phyloP scores from a whole-genome alignment of 2,888 invertebrate genomes.

The Drosophila falleni region DNA sequence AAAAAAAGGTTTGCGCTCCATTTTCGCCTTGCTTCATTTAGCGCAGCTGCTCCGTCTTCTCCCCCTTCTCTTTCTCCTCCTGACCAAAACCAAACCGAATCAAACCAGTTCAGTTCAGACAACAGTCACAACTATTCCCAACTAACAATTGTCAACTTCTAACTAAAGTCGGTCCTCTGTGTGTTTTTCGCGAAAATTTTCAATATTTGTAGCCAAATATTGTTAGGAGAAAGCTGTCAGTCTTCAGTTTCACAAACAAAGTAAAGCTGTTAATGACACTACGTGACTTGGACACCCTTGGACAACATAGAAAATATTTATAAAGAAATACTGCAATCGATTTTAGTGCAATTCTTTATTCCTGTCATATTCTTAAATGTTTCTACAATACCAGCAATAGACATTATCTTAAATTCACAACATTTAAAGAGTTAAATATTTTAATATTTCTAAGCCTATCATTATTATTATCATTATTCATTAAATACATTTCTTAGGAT shows the following conservation, averaged over 20 bases:
- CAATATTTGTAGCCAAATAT: slow-evolving; percentile 19
- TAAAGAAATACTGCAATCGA: neutral
- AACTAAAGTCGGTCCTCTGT: slow-evolving; percentile 9
- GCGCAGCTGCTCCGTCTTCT: slow-evolving; percentile 22
- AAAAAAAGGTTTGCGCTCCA: slow-evolving; percentile 56
- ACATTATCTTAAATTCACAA: no score
- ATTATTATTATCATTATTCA: no score
- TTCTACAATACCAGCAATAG: no score
- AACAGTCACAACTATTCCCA: slow-evolving; percentile 16
- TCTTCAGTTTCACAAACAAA: neutral
- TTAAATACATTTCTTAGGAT: no score
- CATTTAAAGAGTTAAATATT: no score
- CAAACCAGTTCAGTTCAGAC: slow-evolving; percentile 26
- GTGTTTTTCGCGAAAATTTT: neutral
- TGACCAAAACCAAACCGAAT: slow-evolving; percentile 30
- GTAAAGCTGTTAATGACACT: neutral
- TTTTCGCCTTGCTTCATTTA: slow-evolving; percentile 64
- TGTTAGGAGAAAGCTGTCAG: slow-evolving; percentile 7
- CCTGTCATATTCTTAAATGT: no score
- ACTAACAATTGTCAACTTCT: slow-evolving; percentile 48
- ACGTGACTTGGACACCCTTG: neutral
- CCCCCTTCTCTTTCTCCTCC: no score
- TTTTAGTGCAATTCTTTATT: neutral
- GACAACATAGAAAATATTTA: neutral
- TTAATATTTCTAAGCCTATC: no score